Percentiles rank a stretch among this genome's conserved stretches.
Evolutionary conservation across 2,113 vertebrate genomes (phyloP).

Genomic region (Bagarius yarrelli): DNA sequence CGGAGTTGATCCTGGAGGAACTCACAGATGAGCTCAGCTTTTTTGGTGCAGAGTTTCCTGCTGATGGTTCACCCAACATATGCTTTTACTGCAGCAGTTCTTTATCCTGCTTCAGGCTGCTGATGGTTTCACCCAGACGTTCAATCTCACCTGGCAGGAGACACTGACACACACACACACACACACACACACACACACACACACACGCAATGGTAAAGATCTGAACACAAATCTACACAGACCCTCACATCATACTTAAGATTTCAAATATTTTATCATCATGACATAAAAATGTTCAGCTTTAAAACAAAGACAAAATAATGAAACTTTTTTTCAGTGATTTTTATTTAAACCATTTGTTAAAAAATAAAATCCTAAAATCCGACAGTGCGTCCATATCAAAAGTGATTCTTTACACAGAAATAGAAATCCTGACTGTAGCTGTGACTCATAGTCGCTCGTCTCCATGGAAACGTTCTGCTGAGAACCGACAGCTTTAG

Average conservation of each 20-base stretch:
- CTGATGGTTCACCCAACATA: too few relatives aligned
- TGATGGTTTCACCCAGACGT: conserved; percentile 61
- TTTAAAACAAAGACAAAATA: neutral
- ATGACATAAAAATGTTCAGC: neutral
- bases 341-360: conserved; percentile 44
- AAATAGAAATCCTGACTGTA: conserved; percentile 21
- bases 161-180: conserved; percentile 40
- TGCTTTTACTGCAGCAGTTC: too few relatives aligned
- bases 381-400: conserved; percentile 15
- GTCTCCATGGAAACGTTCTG: neutral
- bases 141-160: conserved; percentile 62
- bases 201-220: neutral
- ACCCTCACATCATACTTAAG: neutral
- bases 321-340: neutral
- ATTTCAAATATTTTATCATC: neutral
- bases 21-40: conserved; percentile 66
- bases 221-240: neutral
- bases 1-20: conserved; percentile 66
- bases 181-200: conserved; percentile 21
- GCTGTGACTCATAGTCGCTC: neutral
- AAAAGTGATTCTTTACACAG: conserved; percentile 42
- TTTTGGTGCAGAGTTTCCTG: conserved; percentile 64
- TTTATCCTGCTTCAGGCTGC: conserved; percentile 65
- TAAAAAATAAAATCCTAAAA: conserved; percentile 40
- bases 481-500: too few relatives aligned